Percentiles rank a stretch among this genome's conserved stretches.
Evolutionary conservation across 2,888 invertebrate genomes (phyloP).

Genomic region (Athalia rosae): DNA sequence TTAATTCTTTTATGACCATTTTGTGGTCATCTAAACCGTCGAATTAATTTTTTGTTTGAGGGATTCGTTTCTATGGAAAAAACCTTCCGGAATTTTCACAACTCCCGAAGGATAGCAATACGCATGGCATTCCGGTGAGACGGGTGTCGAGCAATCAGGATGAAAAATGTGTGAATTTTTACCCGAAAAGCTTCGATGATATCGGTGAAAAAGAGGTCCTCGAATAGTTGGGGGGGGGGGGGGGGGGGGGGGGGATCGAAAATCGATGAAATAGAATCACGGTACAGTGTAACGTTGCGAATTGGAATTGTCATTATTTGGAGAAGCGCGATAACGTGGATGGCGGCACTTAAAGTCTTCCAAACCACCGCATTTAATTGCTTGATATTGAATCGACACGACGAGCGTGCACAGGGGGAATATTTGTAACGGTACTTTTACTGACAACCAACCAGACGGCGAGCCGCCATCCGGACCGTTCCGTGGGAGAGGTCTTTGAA

Average conservation of each 20-base stretch:
- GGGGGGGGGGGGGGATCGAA: too few relatives aligned
- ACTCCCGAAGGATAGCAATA: too few relatives aligned
- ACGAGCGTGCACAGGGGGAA: not conserved
- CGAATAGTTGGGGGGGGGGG: not conserved
- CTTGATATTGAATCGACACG: constrained; percentile 34
- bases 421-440: constrained; percentile 5
- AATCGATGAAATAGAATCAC: not conserved
- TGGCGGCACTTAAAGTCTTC: constrained; percentile 34
- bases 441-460: not conserved
- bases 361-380: constrained; percentile 27
- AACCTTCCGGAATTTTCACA: too few relatives aligned
- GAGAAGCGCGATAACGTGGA: constrained; percentile 27
- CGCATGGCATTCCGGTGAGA: too few relatives aligned
- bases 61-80: too few relatives aligned
- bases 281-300: not conserved
- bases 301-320: constrained; percentile 34
- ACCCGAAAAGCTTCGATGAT: too few relatives aligned
- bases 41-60: too few relatives aligned
- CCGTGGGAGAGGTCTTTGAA: not conserved
- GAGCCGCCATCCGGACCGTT: constrained; percentile 5
- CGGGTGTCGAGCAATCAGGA: too few relatives aligned
- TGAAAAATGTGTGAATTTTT: too few relatives aligned
- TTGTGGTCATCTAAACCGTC: too few relatives aligned
- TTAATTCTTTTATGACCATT: too few relatives aligned
- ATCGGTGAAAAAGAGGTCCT: not conserved